Percentiles rank a stretch among this genome's conserved stretches.
These are phyloP conservation scores for Myotis findleyi DNA, from an alignment of 2,797 vertebrate genomes.

Conservation along the genomic window DNA sequence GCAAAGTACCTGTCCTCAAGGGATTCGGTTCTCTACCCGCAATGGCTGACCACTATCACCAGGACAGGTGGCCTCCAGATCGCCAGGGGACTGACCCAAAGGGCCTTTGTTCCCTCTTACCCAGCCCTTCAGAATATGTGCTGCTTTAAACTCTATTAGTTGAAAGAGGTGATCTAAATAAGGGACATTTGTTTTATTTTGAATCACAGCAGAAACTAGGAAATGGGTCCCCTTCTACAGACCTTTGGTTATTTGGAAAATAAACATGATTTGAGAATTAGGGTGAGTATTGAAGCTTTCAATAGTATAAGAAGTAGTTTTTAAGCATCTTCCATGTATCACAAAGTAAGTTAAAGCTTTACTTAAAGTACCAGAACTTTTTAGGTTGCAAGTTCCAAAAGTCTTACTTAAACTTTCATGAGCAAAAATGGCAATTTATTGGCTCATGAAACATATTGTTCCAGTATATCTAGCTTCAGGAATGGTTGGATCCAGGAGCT, in stretches of 20 bases:
- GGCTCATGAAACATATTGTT: neutral
- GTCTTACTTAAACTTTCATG: neutral
- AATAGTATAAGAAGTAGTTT: neutral
- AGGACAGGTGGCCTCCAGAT: neutral
- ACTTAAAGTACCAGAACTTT: neutral
- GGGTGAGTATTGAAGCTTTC: neutral
- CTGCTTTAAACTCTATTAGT: neutral
- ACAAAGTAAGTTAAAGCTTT: neutral
- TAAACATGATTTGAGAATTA: neutral
- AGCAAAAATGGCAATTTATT: neutral
- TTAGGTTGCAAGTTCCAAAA: neutral
- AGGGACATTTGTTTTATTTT: neutral
- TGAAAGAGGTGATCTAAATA: neutral
- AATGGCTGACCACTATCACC: neutral
- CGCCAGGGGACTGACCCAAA: neutral
- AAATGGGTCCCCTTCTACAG: neutral
- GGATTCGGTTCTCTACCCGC: neutral
- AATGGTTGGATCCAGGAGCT: neutral
- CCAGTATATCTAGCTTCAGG: neutral
- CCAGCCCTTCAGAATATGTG: neutral
- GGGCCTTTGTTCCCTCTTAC: neutral
- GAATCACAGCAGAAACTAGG: neutral
- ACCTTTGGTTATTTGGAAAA: neutral
- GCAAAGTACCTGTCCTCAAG: accelerated
- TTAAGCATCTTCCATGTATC: neutral